Evolutionary conservation across 2,113 vertebrate genomes (phyloP).

Genomic region (Arothron firmamentum): DNA sequence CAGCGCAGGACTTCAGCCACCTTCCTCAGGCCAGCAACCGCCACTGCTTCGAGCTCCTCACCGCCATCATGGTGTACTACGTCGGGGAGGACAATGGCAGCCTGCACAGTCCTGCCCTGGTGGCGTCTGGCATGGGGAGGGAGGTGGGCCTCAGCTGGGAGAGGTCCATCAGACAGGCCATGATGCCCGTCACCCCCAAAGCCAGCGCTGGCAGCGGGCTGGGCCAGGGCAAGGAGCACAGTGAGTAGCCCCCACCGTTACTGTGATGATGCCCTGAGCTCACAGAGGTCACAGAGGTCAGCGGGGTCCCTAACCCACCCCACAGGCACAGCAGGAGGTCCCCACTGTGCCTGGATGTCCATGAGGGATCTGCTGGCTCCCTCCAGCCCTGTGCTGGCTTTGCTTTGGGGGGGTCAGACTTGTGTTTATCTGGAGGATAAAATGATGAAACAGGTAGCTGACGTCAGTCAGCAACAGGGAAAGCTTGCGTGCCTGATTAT

Average conservation of each 20-base stretch:
- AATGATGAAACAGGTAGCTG: too few species aligned
- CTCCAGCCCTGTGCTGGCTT: too few species aligned
- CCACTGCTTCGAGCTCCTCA: constrained; percentile 95
- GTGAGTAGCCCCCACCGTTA: constrained; percentile 79
- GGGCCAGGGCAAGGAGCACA: constrained; percentile 87
- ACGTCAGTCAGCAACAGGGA: too few species aligned
- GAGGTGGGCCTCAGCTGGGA: constrained; percentile 92
- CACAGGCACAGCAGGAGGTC: too few species aligned
- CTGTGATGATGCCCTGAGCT: too few species aligned
- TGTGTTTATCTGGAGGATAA: too few species aligned
- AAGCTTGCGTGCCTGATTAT: too few species aligned
- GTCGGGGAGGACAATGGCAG: constrained; percentile 85
- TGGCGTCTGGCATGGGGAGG: constrained; percentile 81
- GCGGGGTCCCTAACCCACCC: too few species aligned
- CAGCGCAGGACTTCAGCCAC: constrained; percentile 78
- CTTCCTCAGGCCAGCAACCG: constrained; percentile 82
- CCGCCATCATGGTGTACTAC: constrained; percentile 91
- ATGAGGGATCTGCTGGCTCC: too few species aligned
- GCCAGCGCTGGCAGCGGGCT: constrained; percentile 79
- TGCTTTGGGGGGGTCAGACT: too few species aligned
- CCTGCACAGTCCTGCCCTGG: constrained; percentile 76
- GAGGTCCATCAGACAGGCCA: constrained; percentile 89
- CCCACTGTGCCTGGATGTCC: too few species aligned
- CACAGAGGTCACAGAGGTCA: too few species aligned
- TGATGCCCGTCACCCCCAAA: constrained; percentile 95